phyloP scores from a whole-genome alignment of 1,140 invertebrate species.

The Macrocentrus cingulum region DNA sequence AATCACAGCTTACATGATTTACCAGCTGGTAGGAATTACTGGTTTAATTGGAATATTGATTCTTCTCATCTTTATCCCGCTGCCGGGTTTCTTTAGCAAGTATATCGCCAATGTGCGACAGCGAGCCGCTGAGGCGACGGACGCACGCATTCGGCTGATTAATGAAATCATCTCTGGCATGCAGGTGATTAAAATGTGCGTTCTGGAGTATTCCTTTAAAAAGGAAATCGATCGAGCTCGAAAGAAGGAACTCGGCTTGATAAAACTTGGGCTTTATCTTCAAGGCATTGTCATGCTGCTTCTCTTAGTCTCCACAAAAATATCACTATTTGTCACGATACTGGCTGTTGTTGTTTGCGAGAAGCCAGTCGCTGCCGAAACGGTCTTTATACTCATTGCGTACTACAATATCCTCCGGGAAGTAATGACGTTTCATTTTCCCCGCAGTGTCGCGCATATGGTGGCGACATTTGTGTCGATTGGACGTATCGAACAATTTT shows the following conservation, averaged over 20 bases:
- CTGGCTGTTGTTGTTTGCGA: conserved; percentile 71
- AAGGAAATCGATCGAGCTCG: conserved; percentile 63
- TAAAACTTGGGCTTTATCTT: conserved; percentile 68
- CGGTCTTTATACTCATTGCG: conserved; percentile 73
- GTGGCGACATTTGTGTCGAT: conserved; percentile 69
- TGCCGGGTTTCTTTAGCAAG: conserved; percentile 77
- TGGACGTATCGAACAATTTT: conserved; percentile 65
- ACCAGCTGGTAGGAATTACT: conserved; percentile 69
- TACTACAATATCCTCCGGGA: conserved; percentile 73
- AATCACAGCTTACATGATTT: conserved; percentile 76
- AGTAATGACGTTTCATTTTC: conserved; percentile 74
- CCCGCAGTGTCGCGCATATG: conserved; percentile 62
- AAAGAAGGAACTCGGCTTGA: conserved; percentile 69
- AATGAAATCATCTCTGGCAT: conserved; percentile 81
- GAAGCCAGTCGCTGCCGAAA: conserved; percentile 69
- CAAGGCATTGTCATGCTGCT: conserved; percentile 69
- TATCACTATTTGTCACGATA: conserved; percentile 78
- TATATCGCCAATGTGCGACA: conserved; percentile 61
- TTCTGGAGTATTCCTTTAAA: conserved; percentile 83
- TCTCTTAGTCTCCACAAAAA: conserved; percentile 70
- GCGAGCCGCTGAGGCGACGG: conserved; percentile 70
- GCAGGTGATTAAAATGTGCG: conserved; percentile 87
- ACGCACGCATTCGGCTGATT: conserved; percentile 79
- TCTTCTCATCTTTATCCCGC: conserved; percentile 78
- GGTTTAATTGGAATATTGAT: conserved; percentile 76